These are phyloP conservation scores for Bradynema listronoti DNA, from an alignment of 1,140 invertebrate species.

Conservation along the genomic window DNA sequence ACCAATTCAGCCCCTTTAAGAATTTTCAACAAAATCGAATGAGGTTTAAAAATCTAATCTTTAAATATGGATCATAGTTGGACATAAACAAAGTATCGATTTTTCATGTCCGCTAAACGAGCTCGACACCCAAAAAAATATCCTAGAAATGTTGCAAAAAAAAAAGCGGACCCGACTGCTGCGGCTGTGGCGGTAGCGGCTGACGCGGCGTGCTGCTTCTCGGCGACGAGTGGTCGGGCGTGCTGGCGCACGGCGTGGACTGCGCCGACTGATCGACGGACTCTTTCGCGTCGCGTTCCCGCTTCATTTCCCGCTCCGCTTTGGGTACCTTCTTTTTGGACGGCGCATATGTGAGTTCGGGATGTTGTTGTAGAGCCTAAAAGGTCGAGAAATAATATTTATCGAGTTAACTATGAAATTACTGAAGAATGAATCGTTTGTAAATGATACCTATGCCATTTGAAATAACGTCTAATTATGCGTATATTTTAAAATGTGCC, in stretches of 20 bases:
- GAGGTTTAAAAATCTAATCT: no score
- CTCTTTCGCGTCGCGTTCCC: neutral
- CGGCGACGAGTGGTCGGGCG: slow-evolving; percentile 1
- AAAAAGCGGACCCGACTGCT: slow-evolving; percentile 1
- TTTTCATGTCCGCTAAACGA: no score
- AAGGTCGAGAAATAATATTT: neutral
- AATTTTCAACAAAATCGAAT: no score
- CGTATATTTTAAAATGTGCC: neutral
- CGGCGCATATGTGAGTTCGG: slow-evolving; percentile 38
- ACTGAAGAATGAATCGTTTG: no score
- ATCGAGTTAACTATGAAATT: no score
- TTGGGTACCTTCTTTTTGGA: slow-evolving; percentile 35
- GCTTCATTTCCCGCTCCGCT: neutral
- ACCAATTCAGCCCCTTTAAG: no score
- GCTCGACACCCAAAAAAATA: no score
- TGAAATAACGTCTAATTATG: no score
- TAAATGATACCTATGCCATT: no score
- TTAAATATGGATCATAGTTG: no score
- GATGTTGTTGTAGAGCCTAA: slow-evolving; percentile 42
- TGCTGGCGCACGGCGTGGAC: neutral
- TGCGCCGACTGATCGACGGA: slow-evolving; percentile 4
- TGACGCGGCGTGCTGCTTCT: slow-evolving; percentile 10
- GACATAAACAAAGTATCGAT: no score
- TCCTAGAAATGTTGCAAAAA: no score
- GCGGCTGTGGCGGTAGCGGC: neutral